Evolutionary conservation across 2,888 invertebrate genomes (phyloP).

Genomic region (Petrolisthes manimaculis): DNA sequence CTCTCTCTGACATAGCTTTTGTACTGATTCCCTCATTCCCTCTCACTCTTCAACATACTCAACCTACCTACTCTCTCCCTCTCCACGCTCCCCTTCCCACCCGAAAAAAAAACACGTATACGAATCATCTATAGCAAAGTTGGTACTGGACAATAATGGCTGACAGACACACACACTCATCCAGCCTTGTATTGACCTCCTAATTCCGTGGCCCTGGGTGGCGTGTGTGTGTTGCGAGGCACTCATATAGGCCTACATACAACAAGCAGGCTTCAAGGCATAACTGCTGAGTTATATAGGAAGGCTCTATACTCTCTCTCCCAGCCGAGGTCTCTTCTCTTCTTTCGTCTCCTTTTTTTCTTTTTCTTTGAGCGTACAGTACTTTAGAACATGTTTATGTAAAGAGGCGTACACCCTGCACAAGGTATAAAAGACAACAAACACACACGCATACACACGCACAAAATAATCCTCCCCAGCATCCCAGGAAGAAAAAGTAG

Average conservation of each 20-base stretch:
- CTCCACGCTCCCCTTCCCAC: too few species aligned
- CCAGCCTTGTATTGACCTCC: not conserved
- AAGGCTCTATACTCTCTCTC: too few species aligned
- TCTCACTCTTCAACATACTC: too few species aligned
- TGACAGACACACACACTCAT: not conserved
- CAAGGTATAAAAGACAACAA: not conserved
- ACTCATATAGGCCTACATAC: too few species aligned
- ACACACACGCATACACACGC: slow-evolving; percentile 34
- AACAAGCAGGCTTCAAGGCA: not conserved
- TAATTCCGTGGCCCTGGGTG: not conserved
- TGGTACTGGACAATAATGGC: too few species aligned
- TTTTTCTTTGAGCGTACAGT: not conserved
- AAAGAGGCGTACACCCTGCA: not conserved
- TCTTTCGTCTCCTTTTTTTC: not conserved
- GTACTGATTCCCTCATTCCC: too few species aligned
- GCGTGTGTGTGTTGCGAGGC: not conserved
- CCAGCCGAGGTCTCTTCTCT: not conserved
- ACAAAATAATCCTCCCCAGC: slow-evolving; percentile 45
- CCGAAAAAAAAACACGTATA: too few species aligned
- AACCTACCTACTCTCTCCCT: too few species aligned
- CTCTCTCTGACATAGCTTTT: too few species aligned
- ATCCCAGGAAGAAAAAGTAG: slow-evolving; percentile 30
- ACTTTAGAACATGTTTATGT: not conserved
- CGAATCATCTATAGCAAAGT: too few species aligned
- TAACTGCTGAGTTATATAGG: not conserved